Evolutionary conservation across 2,797 vertebrate species (phyloP).

Genomic region (Microctenopoma lineatum): DNA sequence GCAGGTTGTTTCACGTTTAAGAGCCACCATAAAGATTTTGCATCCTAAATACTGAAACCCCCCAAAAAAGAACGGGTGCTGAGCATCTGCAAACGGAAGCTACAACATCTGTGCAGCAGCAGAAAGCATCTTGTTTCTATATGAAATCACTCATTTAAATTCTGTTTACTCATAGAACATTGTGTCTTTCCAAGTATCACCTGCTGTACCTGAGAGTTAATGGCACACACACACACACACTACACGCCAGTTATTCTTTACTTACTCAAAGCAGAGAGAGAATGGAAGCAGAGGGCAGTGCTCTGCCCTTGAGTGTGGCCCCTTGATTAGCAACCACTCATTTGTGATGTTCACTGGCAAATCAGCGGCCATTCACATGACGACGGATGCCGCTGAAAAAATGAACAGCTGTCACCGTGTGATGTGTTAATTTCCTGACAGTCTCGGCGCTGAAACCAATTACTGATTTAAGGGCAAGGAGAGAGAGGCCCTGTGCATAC

Average conservation of each 20-base stretch:
- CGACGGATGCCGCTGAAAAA: slow-evolving; percentile 91
- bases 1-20: too few species aligned
- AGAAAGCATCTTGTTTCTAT: neutral
- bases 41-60: neutral
- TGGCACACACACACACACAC: slow-evolving; percentile 16
- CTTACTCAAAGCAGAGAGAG: slow-evolving; percentile 50
- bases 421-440: slow-evolving; percentile 99
- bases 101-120: neutral
- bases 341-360: slow-evolving; percentile 96
- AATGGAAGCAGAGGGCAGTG: slow-evolving; percentile 75
- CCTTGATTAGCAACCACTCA: slow-evolving; percentile 96
- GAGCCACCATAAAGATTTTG: too few species aligned
- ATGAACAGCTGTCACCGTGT: slow-evolving; percentile 99
- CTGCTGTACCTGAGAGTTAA: slow-evolving; percentile 24
- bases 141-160: neutral
- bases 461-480: slow-evolving; percentile 99
- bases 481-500: slow-evolving; percentile 92
- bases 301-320: slow-evolving; percentile 84
- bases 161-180: slow-evolving; percentile 4
- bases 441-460: slow-evolving; percentile 97
- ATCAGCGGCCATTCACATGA: slow-evolving; percentile 96
- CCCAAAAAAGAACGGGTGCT: neutral
- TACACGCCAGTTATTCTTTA: slow-evolving; percentile 31
- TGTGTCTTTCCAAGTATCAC: neutral
- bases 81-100: neutral